Evolutionary conservation across 2,797 vertebrate genomes (phyloP).

Genomic region (Falco columbarius): DNA sequence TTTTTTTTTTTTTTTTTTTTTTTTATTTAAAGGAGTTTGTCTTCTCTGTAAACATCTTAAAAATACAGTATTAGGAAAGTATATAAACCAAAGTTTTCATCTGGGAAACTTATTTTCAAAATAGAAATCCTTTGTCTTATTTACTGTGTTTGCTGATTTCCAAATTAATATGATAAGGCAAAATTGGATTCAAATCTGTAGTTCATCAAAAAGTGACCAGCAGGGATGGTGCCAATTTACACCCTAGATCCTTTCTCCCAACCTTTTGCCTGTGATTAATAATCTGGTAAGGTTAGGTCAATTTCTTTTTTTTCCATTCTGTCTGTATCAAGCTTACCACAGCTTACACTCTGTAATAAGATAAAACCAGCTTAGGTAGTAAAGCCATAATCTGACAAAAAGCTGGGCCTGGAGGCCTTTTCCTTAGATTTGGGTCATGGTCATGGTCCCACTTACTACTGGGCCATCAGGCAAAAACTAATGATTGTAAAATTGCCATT

Average conservation of each 20-base stretch:
- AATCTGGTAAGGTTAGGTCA: conserved; percentile 32
- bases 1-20: background rate
- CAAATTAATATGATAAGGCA: background rate
- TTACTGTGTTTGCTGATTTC: background rate
- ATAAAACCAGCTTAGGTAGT: conserved; percentile 66
- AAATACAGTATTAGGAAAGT: background rate
- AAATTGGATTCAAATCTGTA: background rate
- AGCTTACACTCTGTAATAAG: conserved; percentile 60
- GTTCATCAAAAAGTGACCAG: background rate
- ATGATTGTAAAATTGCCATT: conserved; percentile 67
- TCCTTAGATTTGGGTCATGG: conserved; percentile 60
- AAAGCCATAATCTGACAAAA: conserved; percentile 64
- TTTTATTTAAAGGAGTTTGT: background rate
- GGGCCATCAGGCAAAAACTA: conserved; percentile 27
- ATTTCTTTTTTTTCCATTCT: conserved; percentile 45
- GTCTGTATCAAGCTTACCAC: conserved; percentile 58
- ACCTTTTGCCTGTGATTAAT: conserved; percentile 40
- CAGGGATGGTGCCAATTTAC: background rate
- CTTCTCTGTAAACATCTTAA: background rate
- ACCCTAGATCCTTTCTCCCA: background rate
- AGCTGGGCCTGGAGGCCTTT: conserved; percentile 50
- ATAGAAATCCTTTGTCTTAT: background rate
- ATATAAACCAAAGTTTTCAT: background rate
- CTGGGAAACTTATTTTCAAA: background rate
- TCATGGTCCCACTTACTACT: background rate